A percentile compares a stretch with the other conserved stretches of the same genome.
These are phyloP conservation scores for Aldabrachelys gigantea DNA, from an alignment of 2,113 vertebrate species.

Conservation along the genomic window DNA sequence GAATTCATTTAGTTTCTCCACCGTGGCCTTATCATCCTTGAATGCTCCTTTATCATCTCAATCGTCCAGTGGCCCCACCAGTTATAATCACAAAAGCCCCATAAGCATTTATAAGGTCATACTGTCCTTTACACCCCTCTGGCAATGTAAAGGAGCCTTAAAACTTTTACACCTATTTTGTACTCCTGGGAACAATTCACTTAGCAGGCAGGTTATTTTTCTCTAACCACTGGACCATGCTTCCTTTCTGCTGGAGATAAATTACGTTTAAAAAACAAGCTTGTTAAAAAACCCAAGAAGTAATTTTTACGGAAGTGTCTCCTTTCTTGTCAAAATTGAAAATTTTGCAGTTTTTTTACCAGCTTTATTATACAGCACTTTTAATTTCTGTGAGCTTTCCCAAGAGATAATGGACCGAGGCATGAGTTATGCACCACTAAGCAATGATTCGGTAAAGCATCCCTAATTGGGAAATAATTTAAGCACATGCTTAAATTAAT, in stretches of 20 bases:
- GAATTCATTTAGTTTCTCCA: too few species aligned
- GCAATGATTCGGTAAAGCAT: not conserved
- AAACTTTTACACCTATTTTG: too few species aligned
- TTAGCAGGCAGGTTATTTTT: not conserved
- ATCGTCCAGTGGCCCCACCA: too few species aligned
- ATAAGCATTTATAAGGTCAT: too few species aligned
- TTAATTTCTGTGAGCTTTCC: not conserved
- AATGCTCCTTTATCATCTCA: too few species aligned
- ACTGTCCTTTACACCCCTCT: too few species aligned
- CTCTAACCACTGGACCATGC: not conserved
- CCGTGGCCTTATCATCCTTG: too few species aligned
- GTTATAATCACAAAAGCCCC: too few species aligned
- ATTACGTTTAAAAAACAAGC: not conserved
- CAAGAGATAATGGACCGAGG: not conserved
- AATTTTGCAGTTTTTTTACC: not conserved
- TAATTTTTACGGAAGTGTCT: not conserved
- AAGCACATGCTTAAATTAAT: not conserved
- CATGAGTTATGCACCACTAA: not conserved
- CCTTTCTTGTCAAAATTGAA: not conserved
- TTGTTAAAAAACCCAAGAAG: not conserved
- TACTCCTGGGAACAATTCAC: too few species aligned
- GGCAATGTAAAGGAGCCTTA: too few species aligned
- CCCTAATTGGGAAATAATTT: not conserved
- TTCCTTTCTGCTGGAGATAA: not conserved
- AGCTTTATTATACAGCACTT: not conserved